phyloP scores from a whole-genome alignment of 2,888 invertebrate genomes.

The Diadromus collaris region DNA sequence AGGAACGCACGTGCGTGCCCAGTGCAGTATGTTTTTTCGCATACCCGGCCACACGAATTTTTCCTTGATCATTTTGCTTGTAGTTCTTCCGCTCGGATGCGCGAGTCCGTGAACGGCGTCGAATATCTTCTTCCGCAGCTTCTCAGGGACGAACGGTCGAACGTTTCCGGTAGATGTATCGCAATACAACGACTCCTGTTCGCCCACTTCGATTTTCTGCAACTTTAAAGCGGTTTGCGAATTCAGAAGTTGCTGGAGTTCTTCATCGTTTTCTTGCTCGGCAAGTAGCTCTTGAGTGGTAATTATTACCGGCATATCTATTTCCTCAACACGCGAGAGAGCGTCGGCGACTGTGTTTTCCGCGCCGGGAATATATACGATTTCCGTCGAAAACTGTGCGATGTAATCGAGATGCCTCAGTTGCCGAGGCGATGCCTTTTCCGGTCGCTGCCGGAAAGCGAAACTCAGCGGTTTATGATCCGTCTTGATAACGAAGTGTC shows the following conservation, averaged over 20 bases:
- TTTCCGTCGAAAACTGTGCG: conserved; percentile 51
- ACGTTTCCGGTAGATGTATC: conserved; percentile 45
- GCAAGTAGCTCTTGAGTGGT: conserved; percentile 43
- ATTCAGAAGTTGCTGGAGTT: conserved; percentile 40
- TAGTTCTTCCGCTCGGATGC: conserved; percentile 59
- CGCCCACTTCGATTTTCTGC: conserved; percentile 6
- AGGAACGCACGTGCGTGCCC: conserved; percentile 67
- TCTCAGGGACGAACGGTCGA: conserved; percentile 60
- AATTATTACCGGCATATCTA: conserved; percentile 52
- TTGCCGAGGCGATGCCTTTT: conserved; percentile 60
- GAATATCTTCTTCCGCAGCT: conserved; percentile 48
- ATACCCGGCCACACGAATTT: conserved; percentile 68
- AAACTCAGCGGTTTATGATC: conserved; percentile 55
- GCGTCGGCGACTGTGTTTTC: conserved; percentile 63
- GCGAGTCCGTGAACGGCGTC: conserved; percentile 54
- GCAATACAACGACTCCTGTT: conserved; percentile 38
- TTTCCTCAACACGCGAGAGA: conserved; percentile 55
- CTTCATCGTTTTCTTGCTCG: conserved; percentile 50
- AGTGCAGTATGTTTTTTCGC: conserved; percentile 64
- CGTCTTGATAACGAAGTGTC: conserved; percentile 48
- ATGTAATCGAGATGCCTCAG: conserved; percentile 55
- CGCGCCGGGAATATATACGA: conserved; percentile 53
- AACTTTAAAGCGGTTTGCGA: conserved; percentile 31
- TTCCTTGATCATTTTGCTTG: conserved; percentile 58
- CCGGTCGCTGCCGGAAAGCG: conserved; percentile 44